A percentile compares a stretch with the other conserved stretches of the same genome.
Conservation (phyloP, 2,888 invertebrate species). For the Pachliopta kotzebuea region DNA sequence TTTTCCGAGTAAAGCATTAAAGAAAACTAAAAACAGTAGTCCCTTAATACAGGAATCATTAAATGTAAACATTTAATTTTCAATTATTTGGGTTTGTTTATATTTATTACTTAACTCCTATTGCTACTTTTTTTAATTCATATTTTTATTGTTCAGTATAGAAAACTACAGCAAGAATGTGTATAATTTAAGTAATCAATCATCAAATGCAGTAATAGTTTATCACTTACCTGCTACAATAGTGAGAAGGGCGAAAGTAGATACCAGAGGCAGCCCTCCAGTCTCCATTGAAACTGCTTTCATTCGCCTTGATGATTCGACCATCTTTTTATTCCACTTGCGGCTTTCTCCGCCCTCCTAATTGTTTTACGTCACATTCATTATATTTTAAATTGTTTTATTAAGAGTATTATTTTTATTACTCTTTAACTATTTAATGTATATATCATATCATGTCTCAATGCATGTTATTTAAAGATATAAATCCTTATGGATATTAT, state of each 20-base stretch:
- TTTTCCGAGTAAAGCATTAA: too few relatives aligned
- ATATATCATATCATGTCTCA: not conserved
- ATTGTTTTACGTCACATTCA: conserved; percentile 38
- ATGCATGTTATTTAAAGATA: not conserved
- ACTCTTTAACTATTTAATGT: conserved; percentile 1
- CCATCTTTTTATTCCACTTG: conserved; percentile 45
- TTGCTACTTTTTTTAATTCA: too few relatives aligned
- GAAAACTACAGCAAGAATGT: too few relatives aligned
- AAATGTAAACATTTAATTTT: not conserved
- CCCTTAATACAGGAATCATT: too few relatives aligned
- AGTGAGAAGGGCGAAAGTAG: conserved; percentile 71
- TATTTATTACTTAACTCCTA: not conserved
- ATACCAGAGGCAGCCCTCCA: conserved; percentile 68
- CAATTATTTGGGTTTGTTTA: not conserved
- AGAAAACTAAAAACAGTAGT: too few relatives aligned
- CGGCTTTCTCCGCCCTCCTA: not conserved
- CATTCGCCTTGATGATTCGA: conserved; percentile 51
- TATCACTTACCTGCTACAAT: conserved; percentile 70
- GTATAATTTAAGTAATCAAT: not conserved
- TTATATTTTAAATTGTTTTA: conserved; percentile 33
- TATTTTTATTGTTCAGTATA: too few relatives aligned
- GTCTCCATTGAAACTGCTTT: conserved; percentile 66
- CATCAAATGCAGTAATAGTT: not conserved
- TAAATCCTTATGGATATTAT: conserved; percentile 1
- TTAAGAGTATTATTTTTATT: not conserved